phyloP scores from a whole-genome alignment of 2,113 vertebrate genomes.

The Bucco capensis region DNA sequence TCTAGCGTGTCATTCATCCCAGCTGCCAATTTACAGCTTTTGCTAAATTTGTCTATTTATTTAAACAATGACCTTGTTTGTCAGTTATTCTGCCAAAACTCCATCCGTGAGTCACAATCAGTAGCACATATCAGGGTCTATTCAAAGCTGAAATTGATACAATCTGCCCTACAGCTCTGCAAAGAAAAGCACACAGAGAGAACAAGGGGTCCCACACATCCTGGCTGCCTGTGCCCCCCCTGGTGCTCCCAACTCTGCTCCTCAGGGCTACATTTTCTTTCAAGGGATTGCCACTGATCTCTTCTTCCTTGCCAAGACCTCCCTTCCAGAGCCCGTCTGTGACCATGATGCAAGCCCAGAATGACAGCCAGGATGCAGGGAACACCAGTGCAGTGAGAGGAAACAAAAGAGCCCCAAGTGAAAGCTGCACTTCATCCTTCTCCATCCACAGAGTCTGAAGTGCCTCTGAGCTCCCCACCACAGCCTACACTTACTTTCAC shows the following conservation, averaged over 20 bases:
- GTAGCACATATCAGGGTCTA: background rate
- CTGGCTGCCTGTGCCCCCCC: background rate
- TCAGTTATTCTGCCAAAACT: background rate
- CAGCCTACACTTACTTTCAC: background rate
- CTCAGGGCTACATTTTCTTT: background rate
- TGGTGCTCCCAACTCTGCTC: accelerated
- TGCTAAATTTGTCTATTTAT: background rate
- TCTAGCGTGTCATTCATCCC: background rate
- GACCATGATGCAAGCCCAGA: background rate
- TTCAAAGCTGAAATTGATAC: background rate
- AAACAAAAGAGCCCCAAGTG: background rate
- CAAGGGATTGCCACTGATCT: background rate
- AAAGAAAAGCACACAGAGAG: background rate
- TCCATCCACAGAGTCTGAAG: accelerated
- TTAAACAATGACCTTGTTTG: background rate
- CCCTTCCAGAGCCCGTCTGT: background rate
- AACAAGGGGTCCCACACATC: background rate
- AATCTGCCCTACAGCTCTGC: background rate
- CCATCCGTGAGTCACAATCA: background rate
- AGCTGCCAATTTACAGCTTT: background rate
- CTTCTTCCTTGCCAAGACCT: background rate
- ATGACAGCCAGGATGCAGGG: accelerated
- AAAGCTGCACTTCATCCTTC: background rate
- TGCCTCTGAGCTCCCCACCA: background rate
- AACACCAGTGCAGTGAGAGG: background rate